Evolutionary conservation across 2,113 vertebrate species (phyloP).

Genomic region (Picathartes gymnocephalus): DNA sequence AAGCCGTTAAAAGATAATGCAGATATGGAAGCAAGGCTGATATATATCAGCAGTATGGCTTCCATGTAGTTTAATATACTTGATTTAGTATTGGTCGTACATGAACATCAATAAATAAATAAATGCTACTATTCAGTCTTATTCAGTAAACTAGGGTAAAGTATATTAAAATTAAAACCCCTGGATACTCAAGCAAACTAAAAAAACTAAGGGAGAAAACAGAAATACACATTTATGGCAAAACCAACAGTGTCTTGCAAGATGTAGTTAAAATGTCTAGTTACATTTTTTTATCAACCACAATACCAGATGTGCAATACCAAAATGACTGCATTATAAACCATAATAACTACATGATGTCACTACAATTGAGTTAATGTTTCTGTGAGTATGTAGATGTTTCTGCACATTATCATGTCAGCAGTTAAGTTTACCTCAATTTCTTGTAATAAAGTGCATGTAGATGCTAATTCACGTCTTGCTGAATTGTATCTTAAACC

Average conservation of each 20-base stretch:
- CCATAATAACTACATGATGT: not conserved
- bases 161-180: not conserved
- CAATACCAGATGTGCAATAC: not conserved
- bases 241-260: not conserved
- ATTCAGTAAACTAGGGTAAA: not conserved
- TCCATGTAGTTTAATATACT: not conserved
- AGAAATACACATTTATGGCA: not conserved
- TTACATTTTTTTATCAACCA: not conserved
- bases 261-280: not conserved
- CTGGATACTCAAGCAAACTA: not conserved
- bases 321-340: not conserved
- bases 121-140: not conserved
- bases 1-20: not conserved
- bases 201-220: not conserved
- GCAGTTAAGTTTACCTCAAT: not conserved
- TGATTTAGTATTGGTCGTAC: not conserved
- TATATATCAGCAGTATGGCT: not conserved
- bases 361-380: not conserved
- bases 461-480: not conserved
- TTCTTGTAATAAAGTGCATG: not conserved
- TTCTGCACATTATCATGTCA: not conserved
- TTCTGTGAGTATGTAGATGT: not conserved
- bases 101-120: not conserved
- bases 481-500: not conserved
- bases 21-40: not conserved